Base-by-base conservation (phyloP, 1,140 invertebrate genomes). In the Drosophila malerkotliana region DNA sequence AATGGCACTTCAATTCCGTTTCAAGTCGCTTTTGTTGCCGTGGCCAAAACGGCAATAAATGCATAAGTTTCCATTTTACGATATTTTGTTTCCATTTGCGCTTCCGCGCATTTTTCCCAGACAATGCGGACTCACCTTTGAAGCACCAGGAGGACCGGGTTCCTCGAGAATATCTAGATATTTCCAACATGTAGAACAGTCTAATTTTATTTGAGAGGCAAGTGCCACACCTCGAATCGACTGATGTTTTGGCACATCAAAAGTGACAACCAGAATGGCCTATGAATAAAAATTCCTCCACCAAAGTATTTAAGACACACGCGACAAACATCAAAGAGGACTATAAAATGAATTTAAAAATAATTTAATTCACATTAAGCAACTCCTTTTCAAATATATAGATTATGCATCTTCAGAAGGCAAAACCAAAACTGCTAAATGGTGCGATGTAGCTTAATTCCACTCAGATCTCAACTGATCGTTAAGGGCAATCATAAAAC, bases 51-150 rank as follows among this genome's bases (percentile, higher is more conserved):
- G 62, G 62, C 83, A 87, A 87, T 87, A 87, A 87, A 88, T 87
- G 83, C 84, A 87, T 83, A 87, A 87, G 83, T 88, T 88, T 83
- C 63, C 63, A 79, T 88, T 87, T 87, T 89, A 87, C 83, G 83
- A 88, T 87, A 87, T 87, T 87, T 79, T 88, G 82, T 87, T 87
- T 76, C 37, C 79, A 72, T 72, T 83, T 34, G 56, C 53, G 56
- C 53, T 39, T 51, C 69, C 41, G 54, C 34, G 32, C 49, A 55
- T 57, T 60, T 60, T 67, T 60, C 51, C 61, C 32, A 77, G 48
- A 48, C 69, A 58, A 55, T 66, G 47, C 52, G 34, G n/a, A 15
- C 79, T 56, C 64, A 82, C 75, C 77, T 53, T 77, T 79, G 34
- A 54, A 44, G 30, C 48, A 21, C 56, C 14, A 28, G 30, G 32